Evolutionary conservation across 92 coral and sea anemone species (phyloP).

Genomic region (Hydrozoanthus gracilis): DNA sequence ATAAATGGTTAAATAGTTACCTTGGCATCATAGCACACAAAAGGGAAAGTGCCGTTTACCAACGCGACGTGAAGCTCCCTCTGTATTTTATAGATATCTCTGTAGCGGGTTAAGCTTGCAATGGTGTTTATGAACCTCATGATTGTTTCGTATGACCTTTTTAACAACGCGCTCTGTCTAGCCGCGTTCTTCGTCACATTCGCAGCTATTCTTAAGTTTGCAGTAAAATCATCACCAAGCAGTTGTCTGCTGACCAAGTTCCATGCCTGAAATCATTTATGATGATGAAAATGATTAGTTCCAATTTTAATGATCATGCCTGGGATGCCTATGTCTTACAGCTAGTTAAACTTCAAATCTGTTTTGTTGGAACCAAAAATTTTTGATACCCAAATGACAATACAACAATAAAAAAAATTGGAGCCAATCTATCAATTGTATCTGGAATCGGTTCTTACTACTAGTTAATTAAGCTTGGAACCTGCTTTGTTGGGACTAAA

Average conservation of each 20-base stretch:
- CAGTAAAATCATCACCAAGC: neutral
- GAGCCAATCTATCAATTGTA: too few species aligned
- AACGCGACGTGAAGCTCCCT: neutral
- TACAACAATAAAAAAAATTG: too few species aligned
- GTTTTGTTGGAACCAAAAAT: too few species aligned
- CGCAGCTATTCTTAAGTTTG: neutral
- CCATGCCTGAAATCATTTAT: constrained; percentile 8
- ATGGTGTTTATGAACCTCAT: neutral
- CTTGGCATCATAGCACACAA: constrained; percentile 21
- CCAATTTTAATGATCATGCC: too few species aligned
- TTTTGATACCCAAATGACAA: too few species aligned
- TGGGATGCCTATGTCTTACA: too few species aligned
- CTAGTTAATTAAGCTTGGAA: too few species aligned
- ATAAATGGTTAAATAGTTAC: neutral
- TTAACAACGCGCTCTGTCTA: neutral
- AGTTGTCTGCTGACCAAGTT: constrained; percentile 3
- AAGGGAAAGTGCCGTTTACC: neutral
- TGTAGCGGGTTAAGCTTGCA: neutral
- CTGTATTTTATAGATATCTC: neutral
- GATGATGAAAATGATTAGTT: too few species aligned
- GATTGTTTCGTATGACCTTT: neutral
- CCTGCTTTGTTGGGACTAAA: too few species aligned
- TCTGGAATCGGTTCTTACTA: too few species aligned
- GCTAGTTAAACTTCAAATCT: too few species aligned
- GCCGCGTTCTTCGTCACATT: constrained; percentile 35